Percentiles rank a stretch among this genome's conserved stretches.
phyloP scores from a whole-genome alignment of 2,888 invertebrate genomes.

The Andrena hattorfiana region DNA sequence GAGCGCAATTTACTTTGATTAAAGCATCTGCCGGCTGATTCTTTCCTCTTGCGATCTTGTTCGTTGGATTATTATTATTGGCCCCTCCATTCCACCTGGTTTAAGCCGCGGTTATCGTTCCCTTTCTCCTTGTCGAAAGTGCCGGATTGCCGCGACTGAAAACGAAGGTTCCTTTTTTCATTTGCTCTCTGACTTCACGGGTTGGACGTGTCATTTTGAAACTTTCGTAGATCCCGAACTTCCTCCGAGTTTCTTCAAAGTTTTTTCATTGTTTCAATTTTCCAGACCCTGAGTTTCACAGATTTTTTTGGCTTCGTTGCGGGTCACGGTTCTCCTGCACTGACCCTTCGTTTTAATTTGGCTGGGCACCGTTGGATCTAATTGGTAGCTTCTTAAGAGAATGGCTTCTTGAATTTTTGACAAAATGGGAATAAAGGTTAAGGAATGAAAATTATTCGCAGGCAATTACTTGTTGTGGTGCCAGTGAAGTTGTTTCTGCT shows the following conservation, averaged over 20 bases:
- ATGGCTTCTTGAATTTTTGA: too few species aligned
- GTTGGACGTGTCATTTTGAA: neutral
- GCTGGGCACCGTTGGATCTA: too few species aligned
- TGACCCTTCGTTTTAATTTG: too few species aligned
- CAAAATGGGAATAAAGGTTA: too few species aligned
- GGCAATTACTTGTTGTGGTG: too few species aligned
- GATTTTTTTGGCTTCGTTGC: neutral
- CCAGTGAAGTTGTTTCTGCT: constrained; percentile 1
- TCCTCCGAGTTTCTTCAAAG: neutral
- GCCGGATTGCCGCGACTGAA: constrained; percentile 2
- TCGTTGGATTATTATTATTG: neutral
- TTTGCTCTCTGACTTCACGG: neutral
- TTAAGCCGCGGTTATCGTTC: neutral
- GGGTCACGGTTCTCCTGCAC: neutral
- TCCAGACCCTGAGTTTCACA: neutral
- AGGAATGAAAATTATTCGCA: too few species aligned
- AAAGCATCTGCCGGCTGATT: neutral
- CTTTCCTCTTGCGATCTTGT: neutral
- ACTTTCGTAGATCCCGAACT: constrained; percentile 3
- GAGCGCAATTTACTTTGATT: constrained; percentile 28
- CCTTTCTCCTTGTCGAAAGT: neutral
- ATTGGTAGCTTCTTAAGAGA: too few species aligned
- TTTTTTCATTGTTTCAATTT: constrained; percentile 14
- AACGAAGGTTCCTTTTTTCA: neutral
- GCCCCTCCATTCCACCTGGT: neutral